phyloP scores from a whole-genome alignment of 1,140 invertebrate genomes.

The Sitophilus oryzae region DNA sequence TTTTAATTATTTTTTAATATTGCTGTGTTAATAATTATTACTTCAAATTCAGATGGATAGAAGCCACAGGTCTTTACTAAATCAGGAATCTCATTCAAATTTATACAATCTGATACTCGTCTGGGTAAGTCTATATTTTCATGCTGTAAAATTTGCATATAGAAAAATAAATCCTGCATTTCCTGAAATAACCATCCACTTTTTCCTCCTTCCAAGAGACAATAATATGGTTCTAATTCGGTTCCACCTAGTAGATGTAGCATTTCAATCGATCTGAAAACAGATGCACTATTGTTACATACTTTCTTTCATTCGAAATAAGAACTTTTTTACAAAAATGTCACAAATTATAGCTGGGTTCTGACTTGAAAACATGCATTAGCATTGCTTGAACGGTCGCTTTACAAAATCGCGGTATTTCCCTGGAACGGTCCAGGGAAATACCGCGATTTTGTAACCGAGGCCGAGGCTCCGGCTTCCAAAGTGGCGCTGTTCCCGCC shows the following conservation, averaged over 20 bases:
- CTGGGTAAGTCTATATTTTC: constrained; percentile 55
- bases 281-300: too few relatives aligned
- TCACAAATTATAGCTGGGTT: too few relatives aligned
- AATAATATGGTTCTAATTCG: constrained; percentile 53
- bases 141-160: constrained; percentile 64
- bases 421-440: too few relatives aligned
- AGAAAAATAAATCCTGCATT: constrained; percentile 66
- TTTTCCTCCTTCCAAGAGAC: constrained; percentile 52
- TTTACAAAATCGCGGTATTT: too few relatives aligned
- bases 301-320: too few relatives aligned
- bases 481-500: too few relatives aligned
- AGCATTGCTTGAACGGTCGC: too few relatives aligned
- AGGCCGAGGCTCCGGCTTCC: too few relatives aligned
- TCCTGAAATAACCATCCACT: constrained; percentile 62
- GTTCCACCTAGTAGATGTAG: constrained; percentile 48
- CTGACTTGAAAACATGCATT: too few relatives aligned
- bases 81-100: constrained; percentile 60
- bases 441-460: too few relatives aligned
- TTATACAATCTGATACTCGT: constrained; percentile 52
- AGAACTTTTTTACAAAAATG: too few relatives aligned
- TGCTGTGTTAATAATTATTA: background rate
- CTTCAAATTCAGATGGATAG: constrained; percentile 68
- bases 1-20: too few relatives aligned
- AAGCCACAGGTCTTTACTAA: constrained; percentile 67
- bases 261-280: constrained; percentile 49